phyloP scores from a whole-genome alignment of 2,797 vertebrate genomes.

The Tarsius wallacei region DNA sequence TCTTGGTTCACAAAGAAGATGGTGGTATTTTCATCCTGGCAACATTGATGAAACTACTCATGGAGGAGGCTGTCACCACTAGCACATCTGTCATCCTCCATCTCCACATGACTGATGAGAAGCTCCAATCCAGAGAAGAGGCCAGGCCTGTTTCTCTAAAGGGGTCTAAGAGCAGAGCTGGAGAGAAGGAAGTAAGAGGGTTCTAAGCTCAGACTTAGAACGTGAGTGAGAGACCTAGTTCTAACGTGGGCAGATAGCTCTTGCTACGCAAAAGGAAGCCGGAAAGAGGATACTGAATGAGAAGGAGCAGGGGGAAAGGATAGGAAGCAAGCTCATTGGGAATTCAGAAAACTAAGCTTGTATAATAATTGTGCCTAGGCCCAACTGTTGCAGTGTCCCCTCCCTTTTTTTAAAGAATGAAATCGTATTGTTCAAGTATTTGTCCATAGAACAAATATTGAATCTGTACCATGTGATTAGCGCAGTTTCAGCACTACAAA shows the following conservation, averaged over 20 bases:
- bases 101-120: neutral
- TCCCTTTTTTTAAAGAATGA: neutral
- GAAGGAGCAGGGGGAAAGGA: neutral
- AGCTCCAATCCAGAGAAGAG: neutral
- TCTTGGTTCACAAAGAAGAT: slow-evolving; percentile 47
- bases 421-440: neutral
- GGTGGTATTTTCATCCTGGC: neutral
- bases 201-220: neutral
- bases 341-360: too few relatives aligned
- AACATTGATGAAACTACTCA: neutral
- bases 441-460: slow-evolving; percentile 19
- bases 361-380: neutral
- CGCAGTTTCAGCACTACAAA: neutral
- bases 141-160: neutral
- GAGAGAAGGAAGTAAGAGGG: neutral
- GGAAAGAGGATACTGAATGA: neutral
- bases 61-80: neutral
- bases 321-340: neutral
- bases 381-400: neutral
- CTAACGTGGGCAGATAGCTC: neutral
- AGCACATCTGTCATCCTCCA: neutral
- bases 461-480: neutral
- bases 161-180: neutral
- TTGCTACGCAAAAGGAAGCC: neutral
- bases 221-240: neutral